phyloP scores from a whole-genome alignment of 2,113 vertebrate genomes.

The Stomatorhinus ivindoensis region DNA sequence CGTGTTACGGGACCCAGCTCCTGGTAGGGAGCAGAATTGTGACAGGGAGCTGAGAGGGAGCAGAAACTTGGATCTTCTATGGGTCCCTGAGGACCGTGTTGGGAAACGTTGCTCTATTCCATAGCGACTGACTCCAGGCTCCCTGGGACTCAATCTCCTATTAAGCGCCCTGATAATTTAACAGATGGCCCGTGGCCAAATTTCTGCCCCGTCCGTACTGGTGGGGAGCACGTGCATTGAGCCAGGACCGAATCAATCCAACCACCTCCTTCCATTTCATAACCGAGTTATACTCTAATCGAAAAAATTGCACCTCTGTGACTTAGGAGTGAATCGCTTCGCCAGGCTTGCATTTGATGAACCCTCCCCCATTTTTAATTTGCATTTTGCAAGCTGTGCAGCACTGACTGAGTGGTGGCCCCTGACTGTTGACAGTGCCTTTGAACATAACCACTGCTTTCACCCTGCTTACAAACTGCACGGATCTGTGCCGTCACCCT shows the following conservation, averaged over 20 bases:
- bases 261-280: constrained; percentile 38
- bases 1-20: background rate
- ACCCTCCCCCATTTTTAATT: background rate
- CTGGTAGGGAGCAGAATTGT: background rate
- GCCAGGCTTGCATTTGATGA: constrained; percentile 55
- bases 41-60: background rate
- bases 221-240: background rate
- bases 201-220: background rate
- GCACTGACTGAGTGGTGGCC: constrained; percentile 58
- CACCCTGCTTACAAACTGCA: constrained; percentile 53
- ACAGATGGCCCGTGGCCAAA: background rate
- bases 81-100: background rate
- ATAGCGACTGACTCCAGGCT: background rate
- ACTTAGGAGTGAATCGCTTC: constrained; percentile 50
- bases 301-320: constrained; percentile 48
- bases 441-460: constrained; percentile 56
- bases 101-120: background rate
- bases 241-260: constrained; percentile 25
- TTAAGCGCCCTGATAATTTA: background rate
- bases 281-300: constrained; percentile 55
- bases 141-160: background rate
- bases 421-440: constrained; percentile 63
- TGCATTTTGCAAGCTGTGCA: constrained; percentile 21
- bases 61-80: background rate
- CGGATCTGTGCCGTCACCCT: constrained; percentile 49